Evolutionary conservation across 2,888 invertebrate genomes (phyloP), one percentile per base, ranked within the genome.

Genomic region (Temnothorax ravouxi): DNA sequence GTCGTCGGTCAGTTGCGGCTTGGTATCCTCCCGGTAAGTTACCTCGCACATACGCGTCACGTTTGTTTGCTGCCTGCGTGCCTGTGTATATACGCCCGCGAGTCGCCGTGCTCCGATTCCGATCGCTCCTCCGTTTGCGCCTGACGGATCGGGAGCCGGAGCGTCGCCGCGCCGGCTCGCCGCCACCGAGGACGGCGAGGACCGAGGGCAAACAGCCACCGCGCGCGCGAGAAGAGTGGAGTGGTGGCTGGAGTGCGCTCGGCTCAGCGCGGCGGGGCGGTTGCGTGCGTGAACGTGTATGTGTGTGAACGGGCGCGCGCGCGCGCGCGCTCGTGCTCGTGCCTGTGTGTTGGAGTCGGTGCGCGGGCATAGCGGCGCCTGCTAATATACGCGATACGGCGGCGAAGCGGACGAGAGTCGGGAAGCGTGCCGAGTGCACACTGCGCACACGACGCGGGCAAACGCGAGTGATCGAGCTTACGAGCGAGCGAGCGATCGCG

Each of bases 1-100:
- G 87, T 83, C 64, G 80, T 83, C 84, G 79, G 54, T 82, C 84
- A 89, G 89, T 92, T 88, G 91, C 81, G 86, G 85, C 77, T 88
- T 72, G 71, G 64, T 82, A 84, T 87, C 88, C 88, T 83, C 59
- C 56, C 77, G 84, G 87, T 82, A 56, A 69, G 74, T 84, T 71
- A 54, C 34, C 13, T 38, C 18, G 44, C n/a, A 3, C 38, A 21
- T 21, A 9, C 8, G 25, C 9, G 25, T 18, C 9, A 47, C 6
- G 75, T 56, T 18, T n/a, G 29, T 69, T 21, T 0, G 21, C 52
- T 21, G 52, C 25, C n/a, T 44, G 54, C 34, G 34, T 29, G 44
- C 29, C 21, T 41, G 34, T 41, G 13, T 69, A 25, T 69, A 25
- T 25, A 69, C 6, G 34, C 13, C 9, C 9, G 66, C 4, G 41